Evolutionary conservation across 2,888 invertebrate species (phyloP).

Genomic region (Galeopsomyia nigrocyanea): DNA sequence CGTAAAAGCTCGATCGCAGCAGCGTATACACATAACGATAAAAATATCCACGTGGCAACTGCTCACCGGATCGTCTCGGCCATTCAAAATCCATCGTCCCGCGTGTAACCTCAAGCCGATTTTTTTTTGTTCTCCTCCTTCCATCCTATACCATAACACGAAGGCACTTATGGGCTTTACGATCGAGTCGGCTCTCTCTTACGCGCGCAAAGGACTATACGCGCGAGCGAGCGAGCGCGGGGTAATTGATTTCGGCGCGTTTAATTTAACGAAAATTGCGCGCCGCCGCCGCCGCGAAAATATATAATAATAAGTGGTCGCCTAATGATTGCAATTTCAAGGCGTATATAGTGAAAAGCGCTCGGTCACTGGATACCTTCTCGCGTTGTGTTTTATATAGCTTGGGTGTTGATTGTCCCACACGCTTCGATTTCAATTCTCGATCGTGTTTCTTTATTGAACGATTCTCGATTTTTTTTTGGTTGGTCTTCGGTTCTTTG

Average conservation of each 20-base stretch:
- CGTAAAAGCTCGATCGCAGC: no score
- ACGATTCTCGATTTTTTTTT: neutral
- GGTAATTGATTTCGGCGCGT: conserved; percentile 63
- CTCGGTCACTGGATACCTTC: conserved; percentile 39
- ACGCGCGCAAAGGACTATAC: neutral
- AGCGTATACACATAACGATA: no score
- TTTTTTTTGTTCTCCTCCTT: no score
- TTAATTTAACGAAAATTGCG: conserved; percentile 66
- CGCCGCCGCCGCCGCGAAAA: conserved; percentile 19
- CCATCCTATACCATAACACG: no score
- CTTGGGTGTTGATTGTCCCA: neutral
- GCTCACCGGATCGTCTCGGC: no score
- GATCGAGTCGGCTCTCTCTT: no score
- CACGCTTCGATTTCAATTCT: conserved; percentile 13
- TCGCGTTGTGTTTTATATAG: neutral
- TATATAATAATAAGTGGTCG: conserved; percentile 57
- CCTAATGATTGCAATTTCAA: conserved; percentile 65
- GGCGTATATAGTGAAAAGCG: neutral
- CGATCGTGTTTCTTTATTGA: neutral
- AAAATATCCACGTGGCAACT: no score
- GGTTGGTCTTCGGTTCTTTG: no score
- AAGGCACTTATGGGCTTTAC: no score
- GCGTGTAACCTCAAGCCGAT: no score
- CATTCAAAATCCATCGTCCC: no score
- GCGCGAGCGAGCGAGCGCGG: conserved; percentile 10